Percentiles rank a stretch among this genome's conserved stretches.
phyloP scores from a whole-genome alignment of 1,140 invertebrate species.

The Helicoverpa armigera region DNA sequence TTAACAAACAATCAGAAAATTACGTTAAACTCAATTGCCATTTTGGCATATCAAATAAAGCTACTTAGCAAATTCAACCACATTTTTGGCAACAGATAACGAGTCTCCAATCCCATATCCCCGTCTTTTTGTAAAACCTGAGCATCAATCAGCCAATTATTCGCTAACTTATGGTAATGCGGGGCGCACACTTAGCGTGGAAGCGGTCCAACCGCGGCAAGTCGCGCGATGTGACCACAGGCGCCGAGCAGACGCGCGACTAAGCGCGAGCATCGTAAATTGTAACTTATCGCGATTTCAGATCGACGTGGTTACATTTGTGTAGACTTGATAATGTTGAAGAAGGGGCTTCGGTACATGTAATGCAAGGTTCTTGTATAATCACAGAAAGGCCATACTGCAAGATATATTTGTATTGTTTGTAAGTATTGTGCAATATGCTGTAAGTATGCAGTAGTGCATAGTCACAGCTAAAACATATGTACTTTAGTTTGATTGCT shows the following conservation, averaged over 20 bases:
- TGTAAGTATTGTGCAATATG: too few relatives aligned
- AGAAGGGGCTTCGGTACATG: background rate
- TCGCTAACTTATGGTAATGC: constrained; percentile 16
- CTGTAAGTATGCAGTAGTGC: too few relatives aligned
- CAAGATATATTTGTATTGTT: too few relatives aligned
- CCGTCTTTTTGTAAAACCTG: background rate
- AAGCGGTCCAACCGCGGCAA: constrained; percentile 2
- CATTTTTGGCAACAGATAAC: constrained; percentile 3
- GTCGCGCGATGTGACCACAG: constrained; percentile 33
- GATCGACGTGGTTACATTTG: constrained; percentile 41
- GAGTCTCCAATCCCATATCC: background rate
- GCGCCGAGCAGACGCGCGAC: constrained; percentile 48
- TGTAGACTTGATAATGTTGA: background rate
- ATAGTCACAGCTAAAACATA: too few relatives aligned
- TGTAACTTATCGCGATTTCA: constrained; percentile 53
- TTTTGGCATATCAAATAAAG: background rate
- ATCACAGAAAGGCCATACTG: too few relatives aligned
- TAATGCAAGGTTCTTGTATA: too few relatives aligned
- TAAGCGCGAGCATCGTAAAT: constrained; percentile 50
- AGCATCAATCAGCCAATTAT: constrained; percentile 40
- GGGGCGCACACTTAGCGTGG: constrained; percentile 32
- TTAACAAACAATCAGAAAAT: too few relatives aligned
- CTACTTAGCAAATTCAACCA: background rate
- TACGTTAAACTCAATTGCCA: background rate
- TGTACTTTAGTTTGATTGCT: too few relatives aligned